Conservation (phyloP, 1,140 invertebrate species). For the Nephotettix cincticeps region DNA sequence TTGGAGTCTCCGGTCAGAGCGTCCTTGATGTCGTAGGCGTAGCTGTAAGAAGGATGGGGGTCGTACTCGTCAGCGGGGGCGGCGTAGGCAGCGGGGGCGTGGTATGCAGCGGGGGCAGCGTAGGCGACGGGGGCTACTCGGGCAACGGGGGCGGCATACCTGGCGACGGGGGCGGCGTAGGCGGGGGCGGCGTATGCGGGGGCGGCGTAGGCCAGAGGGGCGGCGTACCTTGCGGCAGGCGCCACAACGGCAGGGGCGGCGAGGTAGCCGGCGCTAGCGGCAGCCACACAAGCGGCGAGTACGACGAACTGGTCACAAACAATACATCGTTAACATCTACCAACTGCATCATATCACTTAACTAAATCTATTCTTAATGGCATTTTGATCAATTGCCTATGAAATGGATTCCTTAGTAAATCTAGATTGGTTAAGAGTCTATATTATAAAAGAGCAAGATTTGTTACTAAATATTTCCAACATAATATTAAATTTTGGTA, state of each 20-base stretch:
- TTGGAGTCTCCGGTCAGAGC: slow-evolving; percentile 63
- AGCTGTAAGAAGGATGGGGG: slow-evolving; percentile 50
- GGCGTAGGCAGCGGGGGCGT: slow-evolving; percentile 29
- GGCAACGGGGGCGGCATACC: slow-evolving; percentile 28
- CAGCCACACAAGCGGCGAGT: slow-evolving; percentile 42
- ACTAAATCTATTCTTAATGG: no score
- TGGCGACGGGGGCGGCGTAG: slow-evolving; percentile 27
- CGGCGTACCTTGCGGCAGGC: slow-evolving; percentile 31
- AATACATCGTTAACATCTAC: no score
- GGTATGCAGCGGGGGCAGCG: slow-evolving; percentile 28
- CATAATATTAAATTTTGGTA: no score
- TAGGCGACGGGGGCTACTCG: slow-evolving; percentile 19
- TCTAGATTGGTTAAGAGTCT: no score
- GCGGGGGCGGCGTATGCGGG: slow-evolving; percentile 33
- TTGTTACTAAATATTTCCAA: no score
- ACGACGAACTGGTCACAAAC: slow-evolving; percentile 44
- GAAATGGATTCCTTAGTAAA: no score
- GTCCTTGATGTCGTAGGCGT: slow-evolving; percentile 55
- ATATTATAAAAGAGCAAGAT: no score
- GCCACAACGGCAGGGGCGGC: slow-evolving; percentile 36
- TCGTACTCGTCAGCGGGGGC: slow-evolving; percentile 31
- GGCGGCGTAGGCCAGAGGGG: slow-evolving; percentile 30
- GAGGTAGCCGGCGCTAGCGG: slow-evolving; percentile 41
- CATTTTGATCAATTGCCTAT: no score
- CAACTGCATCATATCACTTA: no score